Evolutionary conservation across 2,888 invertebrate genomes (phyloP).

Genomic region (Amiota mariae): DNA sequence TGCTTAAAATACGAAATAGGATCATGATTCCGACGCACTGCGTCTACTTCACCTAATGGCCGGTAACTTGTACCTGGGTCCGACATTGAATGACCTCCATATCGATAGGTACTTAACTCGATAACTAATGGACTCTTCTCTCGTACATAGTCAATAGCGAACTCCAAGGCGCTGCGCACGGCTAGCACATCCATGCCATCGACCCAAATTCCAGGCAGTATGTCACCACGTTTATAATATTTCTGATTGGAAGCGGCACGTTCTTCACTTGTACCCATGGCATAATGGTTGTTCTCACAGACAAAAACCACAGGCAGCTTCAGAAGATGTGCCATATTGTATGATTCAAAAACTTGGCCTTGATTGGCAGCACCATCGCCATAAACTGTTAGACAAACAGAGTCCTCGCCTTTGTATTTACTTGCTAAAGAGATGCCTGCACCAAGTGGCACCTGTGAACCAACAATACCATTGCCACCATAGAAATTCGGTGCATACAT

Average conservation of each 20-base stretch:
- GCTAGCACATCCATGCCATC: slow-evolving; percentile 98
- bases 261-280: slow-evolving; percentile 94
- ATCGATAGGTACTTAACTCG: slow-evolving; percentile 95
- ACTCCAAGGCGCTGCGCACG: slow-evolving; percentile 87
- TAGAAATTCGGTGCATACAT: slow-evolving; percentile 94
- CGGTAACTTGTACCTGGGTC: slow-evolving; percentile 97
- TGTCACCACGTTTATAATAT: slow-evolving; percentile 95
- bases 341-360: slow-evolving; percentile 91
- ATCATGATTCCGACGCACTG: slow-evolving; percentile 94
- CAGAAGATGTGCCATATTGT: slow-evolving; percentile 97
- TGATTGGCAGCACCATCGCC: slow-evolving; percentile 96
- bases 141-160: slow-evolving; percentile 84
- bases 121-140: slow-evolving; percentile 95
- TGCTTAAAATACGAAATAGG: slow-evolving; percentile 96
- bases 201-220: slow-evolving; percentile 95
- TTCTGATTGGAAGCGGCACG: slow-evolving; percentile 89
- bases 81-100: slow-evolving; percentile 98
- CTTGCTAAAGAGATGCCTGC: slow-evolving; percentile 93
- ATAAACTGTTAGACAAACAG: slow-evolving; percentile 89
- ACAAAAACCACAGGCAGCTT: slow-evolving; percentile 92
- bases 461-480: slow-evolving; percentile 98
- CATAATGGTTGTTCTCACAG: slow-evolving; percentile 98
- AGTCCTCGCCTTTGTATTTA: slow-evolving; percentile 88
- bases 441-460: slow-evolving; percentile 97
- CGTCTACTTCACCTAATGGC: slow-evolving; percentile 83